These are phyloP conservation scores for Synodontis membranacea DNA, from an alignment of 2,113 vertebrate species.

Conservation along the genomic window DNA sequence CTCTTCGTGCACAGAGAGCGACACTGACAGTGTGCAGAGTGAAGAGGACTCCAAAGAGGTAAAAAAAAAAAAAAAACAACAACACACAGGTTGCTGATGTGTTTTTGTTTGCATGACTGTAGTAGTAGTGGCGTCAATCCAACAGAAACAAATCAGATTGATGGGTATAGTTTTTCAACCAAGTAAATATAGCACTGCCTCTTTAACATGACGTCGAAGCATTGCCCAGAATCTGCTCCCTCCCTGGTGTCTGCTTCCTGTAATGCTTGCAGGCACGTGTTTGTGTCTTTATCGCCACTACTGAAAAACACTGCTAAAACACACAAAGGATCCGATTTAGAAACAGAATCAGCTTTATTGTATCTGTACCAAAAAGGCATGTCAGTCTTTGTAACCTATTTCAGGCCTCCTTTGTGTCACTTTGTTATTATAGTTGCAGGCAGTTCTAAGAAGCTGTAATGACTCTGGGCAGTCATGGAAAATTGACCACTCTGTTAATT, in stretches of 20 bases:
- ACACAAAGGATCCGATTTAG: constrained; percentile 5
- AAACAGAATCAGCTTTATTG: too few relatives aligned
- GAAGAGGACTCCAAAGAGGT: constrained; percentile 88
- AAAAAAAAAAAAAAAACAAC: too few relatives aligned
- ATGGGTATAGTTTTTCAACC: constrained; percentile 6
- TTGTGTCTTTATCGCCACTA: constrained; percentile 9
- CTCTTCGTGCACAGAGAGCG: constrained; percentile 80
- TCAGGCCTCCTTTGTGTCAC: background rate
- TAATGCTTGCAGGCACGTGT: constrained; percentile 33
- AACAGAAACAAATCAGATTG: background rate
- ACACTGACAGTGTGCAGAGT: constrained; percentile 87
- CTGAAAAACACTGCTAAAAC: background rate
- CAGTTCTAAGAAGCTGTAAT: background rate
- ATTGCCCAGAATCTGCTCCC: constrained; percentile 33
- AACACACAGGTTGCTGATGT: background rate
- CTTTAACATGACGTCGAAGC: constrained; percentile 39
- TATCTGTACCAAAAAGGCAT: background rate
- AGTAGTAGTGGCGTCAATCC: background rate
- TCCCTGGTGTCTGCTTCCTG: constrained; percentile 40
- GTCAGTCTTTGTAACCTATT: constrained; percentile 3
- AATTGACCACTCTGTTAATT: background rate
- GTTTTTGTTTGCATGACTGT: background rate
- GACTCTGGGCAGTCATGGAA: background rate
- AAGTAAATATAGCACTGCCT: background rate
- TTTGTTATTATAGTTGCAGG: background rate